These are phyloP conservation scores for Nudaria mundana DNA, from an alignment of 2,888 invertebrate species.

Conservation along the genomic window DNA sequence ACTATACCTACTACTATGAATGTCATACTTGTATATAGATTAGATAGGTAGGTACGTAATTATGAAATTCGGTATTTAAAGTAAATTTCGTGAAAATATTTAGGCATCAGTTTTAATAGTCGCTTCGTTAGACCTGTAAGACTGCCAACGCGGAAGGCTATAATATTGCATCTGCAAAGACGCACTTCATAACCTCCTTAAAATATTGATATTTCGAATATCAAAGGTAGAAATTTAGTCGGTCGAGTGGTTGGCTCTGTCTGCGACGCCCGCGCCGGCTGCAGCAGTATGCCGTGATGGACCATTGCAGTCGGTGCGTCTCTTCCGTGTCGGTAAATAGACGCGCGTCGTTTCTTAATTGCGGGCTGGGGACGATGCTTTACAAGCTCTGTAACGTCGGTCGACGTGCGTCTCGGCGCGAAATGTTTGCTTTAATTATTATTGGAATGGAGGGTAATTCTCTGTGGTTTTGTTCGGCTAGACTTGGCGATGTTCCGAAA, in stretches of 20 bases:
- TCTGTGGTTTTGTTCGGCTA: conserved; percentile 81
- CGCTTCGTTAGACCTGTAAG: conserved; percentile 59
- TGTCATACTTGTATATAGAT: too few relatives aligned
- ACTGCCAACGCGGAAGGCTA: conserved; percentile 72
- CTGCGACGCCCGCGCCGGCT: conserved; percentile 35
- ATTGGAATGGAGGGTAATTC: conserved; percentile 81
- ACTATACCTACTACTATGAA: too few relatives aligned
- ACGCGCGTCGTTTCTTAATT: conserved; percentile 77
- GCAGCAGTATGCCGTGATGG: conserved; percentile 63
- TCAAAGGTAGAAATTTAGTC: conserved; percentile 78
- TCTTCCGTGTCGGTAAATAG: conserved; percentile 80
- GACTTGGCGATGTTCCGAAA: conserved; percentile 82
- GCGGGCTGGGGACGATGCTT: conserved; percentile 74
- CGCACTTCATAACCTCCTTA: conserved; percentile 70
- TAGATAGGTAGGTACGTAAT: too few relatives aligned
- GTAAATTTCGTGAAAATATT: too few relatives aligned
- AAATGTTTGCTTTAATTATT: conserved; percentile 82
- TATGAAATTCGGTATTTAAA: too few relatives aligned
- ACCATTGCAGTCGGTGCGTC: conserved; percentile 72
- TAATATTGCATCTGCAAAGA: conserved; percentile 53
- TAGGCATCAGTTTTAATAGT: conserved; percentile 42
- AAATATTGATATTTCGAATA: conserved; percentile 79
- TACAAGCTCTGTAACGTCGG: conserved; percentile 79
- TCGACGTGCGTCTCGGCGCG: conserved; percentile 71
- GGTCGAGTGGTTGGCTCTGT: conserved; percentile 58